Percentiles rank a stretch among this genome's conserved stretches.
These are phyloP conservation scores for Oncorhynchus tshawytscha DNA, from an alignment of 2,113 vertebrate species.

Conservation along the genomic window DNA sequence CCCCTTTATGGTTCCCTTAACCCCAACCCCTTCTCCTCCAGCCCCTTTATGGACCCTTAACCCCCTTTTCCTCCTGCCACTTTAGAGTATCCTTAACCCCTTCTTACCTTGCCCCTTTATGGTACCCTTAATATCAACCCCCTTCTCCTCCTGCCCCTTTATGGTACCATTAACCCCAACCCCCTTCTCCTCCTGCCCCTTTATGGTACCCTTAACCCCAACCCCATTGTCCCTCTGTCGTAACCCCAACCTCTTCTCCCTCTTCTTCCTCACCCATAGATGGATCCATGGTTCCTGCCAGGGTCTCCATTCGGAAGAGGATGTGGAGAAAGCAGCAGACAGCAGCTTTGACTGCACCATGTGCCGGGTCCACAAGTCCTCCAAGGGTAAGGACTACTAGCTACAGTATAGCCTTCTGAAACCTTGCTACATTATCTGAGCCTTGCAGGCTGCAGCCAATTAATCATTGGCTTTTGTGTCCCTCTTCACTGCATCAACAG, in stretches of 20 bases:
- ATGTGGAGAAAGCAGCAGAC: conserved; percentile 91
- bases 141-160: too few relatives aligned
- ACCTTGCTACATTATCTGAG: background rate
- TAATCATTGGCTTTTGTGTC: conserved; percentile 23
- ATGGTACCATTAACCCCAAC: too few relatives aligned
- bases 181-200: too few relatives aligned
- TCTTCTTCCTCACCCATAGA: conserved; percentile 61
- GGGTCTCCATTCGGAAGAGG: conserved; percentile 90
- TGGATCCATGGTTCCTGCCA: conserved; percentile 98
- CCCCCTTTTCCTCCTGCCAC: too few relatives aligned
- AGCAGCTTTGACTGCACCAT: conserved; percentile 93
- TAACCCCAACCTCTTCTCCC: too few relatives aligned
- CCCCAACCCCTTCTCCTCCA: too few relatives aligned
- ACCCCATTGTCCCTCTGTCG: background rate
- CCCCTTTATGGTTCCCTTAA: too few relatives aligned
- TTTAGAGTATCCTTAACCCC: too few relatives aligned
- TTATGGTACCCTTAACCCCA: background rate
- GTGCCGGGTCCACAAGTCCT: conserved; percentile 86
- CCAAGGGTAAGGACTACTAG: conserved; percentile 63
- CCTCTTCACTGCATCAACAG: conserved; percentile 24
- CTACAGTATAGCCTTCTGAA: background rate
- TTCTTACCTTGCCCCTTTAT: too few relatives aligned
- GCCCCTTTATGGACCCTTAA: too few relatives aligned
- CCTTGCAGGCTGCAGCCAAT: background rate
- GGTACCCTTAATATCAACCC: too few relatives aligned